A percentile compares a stretch with the other conserved stretches of the same genome.
phyloP scores from a whole-genome alignment of 2,888 invertebrate genomes.

The Conomelus anceps region DNA sequence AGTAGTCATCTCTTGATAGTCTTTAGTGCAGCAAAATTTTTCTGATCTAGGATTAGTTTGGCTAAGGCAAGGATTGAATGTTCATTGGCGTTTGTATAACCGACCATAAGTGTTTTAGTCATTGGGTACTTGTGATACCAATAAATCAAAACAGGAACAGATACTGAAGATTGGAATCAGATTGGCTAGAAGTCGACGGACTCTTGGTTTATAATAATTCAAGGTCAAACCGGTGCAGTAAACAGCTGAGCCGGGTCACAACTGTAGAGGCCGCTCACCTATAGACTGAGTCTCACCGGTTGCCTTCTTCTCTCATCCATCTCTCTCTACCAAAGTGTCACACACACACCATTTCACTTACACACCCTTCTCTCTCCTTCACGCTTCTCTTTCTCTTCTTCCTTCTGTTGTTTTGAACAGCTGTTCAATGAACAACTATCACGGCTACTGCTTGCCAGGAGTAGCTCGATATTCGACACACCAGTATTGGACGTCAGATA shows the following conservation, averaged over 20 bases:
- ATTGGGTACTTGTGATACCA: neutral
- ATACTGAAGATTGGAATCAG: neutral
- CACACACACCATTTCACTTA: neutral
- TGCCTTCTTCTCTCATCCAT: neutral
- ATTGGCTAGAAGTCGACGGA: neutral
- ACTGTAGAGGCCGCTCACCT: neutral
- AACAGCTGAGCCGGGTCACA: neutral
- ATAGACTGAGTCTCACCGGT: neutral
- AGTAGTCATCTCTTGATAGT: no score
- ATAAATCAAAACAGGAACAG: neutral
- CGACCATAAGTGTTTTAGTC: no score
- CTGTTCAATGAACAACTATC: neutral
- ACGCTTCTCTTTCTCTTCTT: neutral
- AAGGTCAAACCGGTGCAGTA: neutral
- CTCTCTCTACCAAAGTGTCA: neutral
- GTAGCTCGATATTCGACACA: neutral
- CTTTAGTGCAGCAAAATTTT: no score
- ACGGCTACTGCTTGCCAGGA: neutral
- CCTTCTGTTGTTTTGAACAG: neutral
- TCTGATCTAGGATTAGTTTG: no score
- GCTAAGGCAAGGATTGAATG: no score
- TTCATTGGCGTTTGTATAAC: no score
- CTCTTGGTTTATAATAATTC: neutral
- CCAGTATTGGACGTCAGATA: neutral
- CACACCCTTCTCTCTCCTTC: neutral